Conservation (phyloP, 2,113 vertebrate genomes). For the Caretta caretta region DNA sequence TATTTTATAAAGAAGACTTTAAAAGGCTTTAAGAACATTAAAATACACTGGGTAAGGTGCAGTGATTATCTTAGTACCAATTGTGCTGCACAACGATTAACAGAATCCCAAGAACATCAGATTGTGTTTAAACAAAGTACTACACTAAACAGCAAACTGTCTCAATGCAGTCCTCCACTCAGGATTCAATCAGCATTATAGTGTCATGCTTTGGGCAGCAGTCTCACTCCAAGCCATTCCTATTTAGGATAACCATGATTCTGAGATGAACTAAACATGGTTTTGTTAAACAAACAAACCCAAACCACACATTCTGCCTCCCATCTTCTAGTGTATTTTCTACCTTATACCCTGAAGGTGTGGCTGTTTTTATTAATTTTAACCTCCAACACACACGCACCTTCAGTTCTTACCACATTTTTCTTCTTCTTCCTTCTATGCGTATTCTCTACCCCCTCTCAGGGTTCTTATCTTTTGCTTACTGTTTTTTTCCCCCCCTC, state of each 20-base stretch:
- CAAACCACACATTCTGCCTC: background rate
- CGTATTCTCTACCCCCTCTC: background rate
- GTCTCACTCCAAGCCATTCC: background rate
- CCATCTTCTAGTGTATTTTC: background rate
- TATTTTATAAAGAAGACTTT: background rate
- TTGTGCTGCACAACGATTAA: background rate
- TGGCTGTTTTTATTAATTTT: background rate
- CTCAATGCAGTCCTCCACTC: background rate
- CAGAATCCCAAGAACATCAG: constrained; percentile 13
- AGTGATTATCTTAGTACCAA: background rate
- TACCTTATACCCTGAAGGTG: background rate
- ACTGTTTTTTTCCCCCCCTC: too few species aligned
- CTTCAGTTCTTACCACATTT: background rate
- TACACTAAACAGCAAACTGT: background rate
- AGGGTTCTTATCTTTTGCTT: background rate
- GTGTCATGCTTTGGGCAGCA: background rate
- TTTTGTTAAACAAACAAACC: background rate
- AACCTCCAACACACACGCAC: background rate
- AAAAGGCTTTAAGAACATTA: background rate
- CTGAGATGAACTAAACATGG: background rate
- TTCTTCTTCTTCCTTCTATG: background rate
- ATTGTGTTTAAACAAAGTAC: background rate
- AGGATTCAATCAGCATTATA: background rate
- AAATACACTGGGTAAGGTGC: background rate
- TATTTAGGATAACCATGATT: background rate